Percentiles rank a stretch among this genome's conserved stretches.
These are phyloP conservation scores for Schizaphis graminum DNA, from an alignment of 2,888 invertebrate species.

Conservation along the genomic window DNA sequence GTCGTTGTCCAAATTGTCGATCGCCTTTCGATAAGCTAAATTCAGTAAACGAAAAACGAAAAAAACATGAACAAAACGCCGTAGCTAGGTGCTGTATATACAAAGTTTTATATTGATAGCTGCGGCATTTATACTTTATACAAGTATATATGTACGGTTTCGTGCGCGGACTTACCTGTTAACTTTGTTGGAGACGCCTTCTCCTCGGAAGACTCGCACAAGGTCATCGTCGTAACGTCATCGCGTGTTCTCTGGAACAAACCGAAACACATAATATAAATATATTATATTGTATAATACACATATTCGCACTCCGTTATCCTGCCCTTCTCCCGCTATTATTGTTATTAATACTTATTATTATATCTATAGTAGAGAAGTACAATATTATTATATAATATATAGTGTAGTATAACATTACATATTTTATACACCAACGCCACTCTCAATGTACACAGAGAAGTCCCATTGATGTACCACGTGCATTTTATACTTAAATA, in stretches of 20 bases:
- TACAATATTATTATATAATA: neutral
- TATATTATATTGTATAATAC: neutral
- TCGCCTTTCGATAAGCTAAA: constrained; percentile 73
- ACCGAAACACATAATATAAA: neutral
- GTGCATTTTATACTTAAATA: neutral
- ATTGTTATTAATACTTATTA: neutral
- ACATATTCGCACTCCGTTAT: neutral
- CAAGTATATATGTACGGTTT: neutral
- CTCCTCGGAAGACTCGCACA: constrained; percentile 58
- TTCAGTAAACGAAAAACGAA: neutral
- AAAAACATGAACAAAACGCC: neutral
- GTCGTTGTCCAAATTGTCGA: constrained; percentile 74
- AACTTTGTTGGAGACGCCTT: constrained; percentile 48
- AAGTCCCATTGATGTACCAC: constrained; percentile 6
- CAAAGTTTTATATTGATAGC: neutral
- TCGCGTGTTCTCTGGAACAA: constrained; percentile 55
- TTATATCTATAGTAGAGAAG: neutral
- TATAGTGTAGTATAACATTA: neutral
- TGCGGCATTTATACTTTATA: neutral
- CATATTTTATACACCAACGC: neutral
- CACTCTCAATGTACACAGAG: neutral
- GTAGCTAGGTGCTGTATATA: neutral
- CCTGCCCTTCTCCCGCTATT: neutral
- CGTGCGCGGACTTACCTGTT: constrained; percentile 21
- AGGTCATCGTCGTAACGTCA: constrained; percentile 57